Conservation (phyloP, 2,113 vertebrate genomes). For the Tetrao urogallus region DNA sequence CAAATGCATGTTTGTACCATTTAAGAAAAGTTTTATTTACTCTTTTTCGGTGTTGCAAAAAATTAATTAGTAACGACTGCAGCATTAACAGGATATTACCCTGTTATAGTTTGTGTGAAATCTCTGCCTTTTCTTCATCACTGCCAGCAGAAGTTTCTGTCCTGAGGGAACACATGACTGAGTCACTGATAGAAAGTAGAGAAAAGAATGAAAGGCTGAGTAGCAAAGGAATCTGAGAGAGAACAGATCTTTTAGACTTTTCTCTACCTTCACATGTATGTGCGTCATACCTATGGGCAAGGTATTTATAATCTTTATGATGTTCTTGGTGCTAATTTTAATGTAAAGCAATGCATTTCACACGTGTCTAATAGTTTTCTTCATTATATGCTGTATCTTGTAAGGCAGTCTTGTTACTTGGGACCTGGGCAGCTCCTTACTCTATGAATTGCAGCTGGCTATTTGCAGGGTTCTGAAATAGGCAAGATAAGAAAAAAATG, state of each 20-base stretch:
- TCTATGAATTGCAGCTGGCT: neutral
- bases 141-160: neutral
- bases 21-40: neutral
- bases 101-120: neutral
- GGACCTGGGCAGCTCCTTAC: neutral
- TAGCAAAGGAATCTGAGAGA: neutral
- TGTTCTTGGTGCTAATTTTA: neutral
- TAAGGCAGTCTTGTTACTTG: neutral
- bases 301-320: neutral
- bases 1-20: neutral
- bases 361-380: neutral
- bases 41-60: neutral
- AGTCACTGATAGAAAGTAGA: slow-evolving; percentile 15
- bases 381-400: neutral
- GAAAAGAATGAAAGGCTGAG: neutral
- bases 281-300: neutral
- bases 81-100: slow-evolving; percentile 7
- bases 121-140: neutral
- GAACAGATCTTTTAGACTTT: neutral
- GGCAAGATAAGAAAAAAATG: neutral
- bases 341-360: neutral
- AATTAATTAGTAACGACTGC: slow-evolving; percentile 9
- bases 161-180: neutral
- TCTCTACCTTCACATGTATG: neutral
- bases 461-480: neutral